Conservation (phyloP, 2,113 vertebrate genomes). For the Chionis minor region DNA sequence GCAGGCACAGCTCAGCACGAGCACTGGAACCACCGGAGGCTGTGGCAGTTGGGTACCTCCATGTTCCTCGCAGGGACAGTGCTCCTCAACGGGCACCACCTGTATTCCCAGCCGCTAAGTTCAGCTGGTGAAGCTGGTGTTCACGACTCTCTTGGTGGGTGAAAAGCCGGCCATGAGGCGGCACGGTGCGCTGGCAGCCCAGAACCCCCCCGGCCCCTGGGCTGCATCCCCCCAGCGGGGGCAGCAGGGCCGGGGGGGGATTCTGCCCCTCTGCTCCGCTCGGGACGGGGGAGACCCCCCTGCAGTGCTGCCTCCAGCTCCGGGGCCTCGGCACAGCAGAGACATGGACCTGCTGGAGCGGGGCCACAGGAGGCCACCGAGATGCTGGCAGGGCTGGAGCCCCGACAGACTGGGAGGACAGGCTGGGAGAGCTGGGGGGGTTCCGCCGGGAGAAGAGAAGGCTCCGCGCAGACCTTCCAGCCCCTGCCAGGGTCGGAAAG, state of each 20-base stretch:
- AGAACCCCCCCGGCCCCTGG: neutral
- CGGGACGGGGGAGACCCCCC: neutral
- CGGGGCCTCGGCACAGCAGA: neutral
- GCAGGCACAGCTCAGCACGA: neutral
- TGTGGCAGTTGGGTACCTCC: neutral
- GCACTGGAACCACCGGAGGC: neutral
- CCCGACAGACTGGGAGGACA: no score
- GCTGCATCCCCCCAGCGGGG: neutral
- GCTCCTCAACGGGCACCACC: fast-evolving
- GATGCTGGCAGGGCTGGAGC: neutral
- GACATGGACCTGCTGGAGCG: neutral
- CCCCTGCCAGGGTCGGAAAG: neutral
- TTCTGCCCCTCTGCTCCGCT: neutral
- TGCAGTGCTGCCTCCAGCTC: neutral
- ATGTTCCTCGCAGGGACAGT: fast-evolving
- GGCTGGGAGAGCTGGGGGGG: neutral
- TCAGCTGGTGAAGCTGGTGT: neutral
- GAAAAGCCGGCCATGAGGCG: neutral
- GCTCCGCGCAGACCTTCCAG: neutral
- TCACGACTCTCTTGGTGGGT: neutral
- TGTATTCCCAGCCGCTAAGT: neutral
- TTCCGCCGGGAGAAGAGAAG: neutral
- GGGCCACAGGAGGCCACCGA: neutral
- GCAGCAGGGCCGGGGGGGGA: neutral
- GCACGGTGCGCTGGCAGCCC: neutral